Evolutionary conservation across 2,888 invertebrate species (phyloP), one percentile per base, ranked within the genome.

Genomic region (Blastobasis lacticolella): DNA sequence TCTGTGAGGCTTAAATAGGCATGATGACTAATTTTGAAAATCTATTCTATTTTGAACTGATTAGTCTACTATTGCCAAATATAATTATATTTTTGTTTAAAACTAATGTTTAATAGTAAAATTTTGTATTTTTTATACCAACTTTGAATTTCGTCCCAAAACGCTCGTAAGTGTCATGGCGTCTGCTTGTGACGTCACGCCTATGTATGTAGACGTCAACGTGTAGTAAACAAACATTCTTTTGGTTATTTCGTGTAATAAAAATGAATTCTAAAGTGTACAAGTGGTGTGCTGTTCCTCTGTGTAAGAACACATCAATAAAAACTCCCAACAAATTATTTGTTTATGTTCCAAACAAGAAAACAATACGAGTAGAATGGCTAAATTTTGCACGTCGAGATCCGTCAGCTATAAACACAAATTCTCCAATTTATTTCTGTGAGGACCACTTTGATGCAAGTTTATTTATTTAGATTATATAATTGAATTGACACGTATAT

Each of bases 251-350:
- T 47, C 38, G 10, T 36, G 45, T 47, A 5, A 9, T 43, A 48
- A 50, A 45, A n/a, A 55, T 55, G 55, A 54, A 52, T 49, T 49
- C 49, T 36, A 46, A 52, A 49, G 49, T 52, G 37, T 50, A 53
- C 38, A 54, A 51, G 47, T 52, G 50, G 45, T 54, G 54, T 52
- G 52, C 49, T 45, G 54, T 54, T 1, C 52, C 48, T 38, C 38
- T 36, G n/a, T 54, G 54, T 40, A 50, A 45, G n/a, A 52, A 51
- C 45, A 52, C 52, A 38, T 45, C 52, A 42, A 48, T 49, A 51
- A 46, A 40, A 42, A 54, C 47, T 41, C 50, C 54, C 23, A 48
- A 46, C 42, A 49, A 54, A 10, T 47, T 49, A 37, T 54, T 54
- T 52, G 41, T 51, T 45, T 41, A 47, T 10, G 51, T 51, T 48